Evolutionary conservation across 2,888 invertebrate species (phyloP).

Genomic region (Coelinius sp.): DNA sequence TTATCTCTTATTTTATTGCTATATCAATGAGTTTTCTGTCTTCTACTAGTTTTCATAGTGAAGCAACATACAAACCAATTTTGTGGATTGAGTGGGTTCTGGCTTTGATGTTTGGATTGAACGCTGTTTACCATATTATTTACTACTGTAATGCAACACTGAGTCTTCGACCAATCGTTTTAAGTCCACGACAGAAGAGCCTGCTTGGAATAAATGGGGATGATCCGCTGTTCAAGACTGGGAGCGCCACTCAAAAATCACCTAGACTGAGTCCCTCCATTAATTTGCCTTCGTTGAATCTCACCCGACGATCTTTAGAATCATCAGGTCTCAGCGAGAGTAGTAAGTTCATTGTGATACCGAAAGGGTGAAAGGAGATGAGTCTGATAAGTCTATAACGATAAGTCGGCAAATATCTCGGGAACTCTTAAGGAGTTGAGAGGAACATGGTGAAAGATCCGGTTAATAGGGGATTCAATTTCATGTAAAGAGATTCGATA

Average conservation of each 20-base stretch:
- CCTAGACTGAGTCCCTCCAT: conserved; percentile 53
- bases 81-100: conserved; percentile 65
- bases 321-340: conserved; percentile 59
- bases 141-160: conserved; percentile 71
- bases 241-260: conserved; percentile 39
- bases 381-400: neutral
- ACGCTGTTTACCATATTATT: conserved; percentile 72
- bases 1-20: neutral
- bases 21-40: neutral
- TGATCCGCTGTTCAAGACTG: conserved; percentile 61
- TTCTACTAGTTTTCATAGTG: conserved; percentile 58
- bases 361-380: neutral
- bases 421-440: too few relatives aligned
- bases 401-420: too few relatives aligned
- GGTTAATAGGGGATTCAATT: too few relatives aligned
- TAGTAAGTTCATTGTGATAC: conserved; percentile 48
- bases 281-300: conserved; percentile 60
- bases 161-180: conserved; percentile 69
- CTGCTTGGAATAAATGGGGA: conserved; percentile 73
- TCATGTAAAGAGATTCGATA: too few relatives aligned
- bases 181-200: conserved; percentile 73
- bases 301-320: conserved; percentile 59
- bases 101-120: conserved; percentile 70
- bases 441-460: too few relatives aligned
- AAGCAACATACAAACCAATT: conserved; percentile 60